Evolutionary conservation across 1,140 invertebrate species (phyloP).

Genomic region (Drosophila subpulchrella): DNA sequence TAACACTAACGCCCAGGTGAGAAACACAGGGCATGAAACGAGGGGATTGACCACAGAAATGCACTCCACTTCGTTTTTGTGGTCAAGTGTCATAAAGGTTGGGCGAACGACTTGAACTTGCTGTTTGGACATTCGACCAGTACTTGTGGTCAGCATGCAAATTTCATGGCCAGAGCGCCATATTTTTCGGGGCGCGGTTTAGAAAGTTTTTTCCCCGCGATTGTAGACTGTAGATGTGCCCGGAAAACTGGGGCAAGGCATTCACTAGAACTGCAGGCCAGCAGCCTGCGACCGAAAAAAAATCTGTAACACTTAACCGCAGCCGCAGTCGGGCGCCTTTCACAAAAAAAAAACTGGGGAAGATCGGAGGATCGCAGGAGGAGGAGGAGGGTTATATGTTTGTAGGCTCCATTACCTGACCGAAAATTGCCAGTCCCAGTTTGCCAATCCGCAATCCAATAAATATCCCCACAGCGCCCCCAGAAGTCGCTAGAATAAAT

Average conservation of each 20-base stretch:
- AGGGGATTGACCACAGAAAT: constrained; percentile 48
- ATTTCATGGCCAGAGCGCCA: constrained; percentile 54
- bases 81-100: constrained; percentile 75
- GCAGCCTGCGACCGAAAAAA: constrained; percentile 27
- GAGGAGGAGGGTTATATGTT: constrained; percentile 4
- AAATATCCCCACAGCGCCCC: constrained; percentile 24
- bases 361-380: constrained; percentile 10
- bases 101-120: constrained; percentile 50
- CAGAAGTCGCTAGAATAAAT: constrained; percentile 46
- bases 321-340: constrained; percentile 41
- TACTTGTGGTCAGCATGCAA: constrained; percentile 45
- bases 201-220: constrained; percentile 64
- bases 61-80: constrained; percentile 51
- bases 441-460: constrained; percentile 1
- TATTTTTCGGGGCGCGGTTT: constrained; percentile 62
- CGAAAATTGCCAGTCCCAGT: constrained; percentile 18
- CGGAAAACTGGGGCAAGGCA: constrained; percentile 75
- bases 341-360: constrained; percentile 30
- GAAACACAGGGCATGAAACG: constrained; percentile 19
- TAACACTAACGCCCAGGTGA: constrained; percentile 44
- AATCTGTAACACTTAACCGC: constrained; percentile 50
- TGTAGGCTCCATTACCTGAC: constrained; percentile 9
- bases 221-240: constrained; percentile 16
- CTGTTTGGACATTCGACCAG: background rate
- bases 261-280: constrained; percentile 66